Percentiles rank a stretch among this genome's conserved stretches.
These are phyloP conservation scores for Bombus balteatus DNA, from an alignment of 1,140 invertebrate genomes.

Conservation along the genomic window DNA sequence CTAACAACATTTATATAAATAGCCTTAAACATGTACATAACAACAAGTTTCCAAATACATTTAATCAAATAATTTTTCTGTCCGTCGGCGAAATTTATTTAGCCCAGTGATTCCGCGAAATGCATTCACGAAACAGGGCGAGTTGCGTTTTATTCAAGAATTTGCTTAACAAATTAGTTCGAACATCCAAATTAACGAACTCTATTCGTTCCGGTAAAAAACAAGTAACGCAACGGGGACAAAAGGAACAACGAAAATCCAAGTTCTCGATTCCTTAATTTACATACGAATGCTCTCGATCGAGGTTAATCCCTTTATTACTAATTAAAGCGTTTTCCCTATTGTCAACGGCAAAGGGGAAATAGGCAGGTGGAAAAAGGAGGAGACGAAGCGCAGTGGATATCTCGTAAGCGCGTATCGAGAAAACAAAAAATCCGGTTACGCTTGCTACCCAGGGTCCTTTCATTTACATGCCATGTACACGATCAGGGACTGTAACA, in stretches of 20 bases:
- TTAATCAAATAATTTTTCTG: background rate
- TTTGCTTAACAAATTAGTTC: conserved; percentile 17
- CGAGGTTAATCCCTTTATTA: conserved; percentile 9
- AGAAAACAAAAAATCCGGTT: conserved; percentile 9
- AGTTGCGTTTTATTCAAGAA: background rate
- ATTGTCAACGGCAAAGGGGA: too few species aligned
- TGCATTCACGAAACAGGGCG: background rate
- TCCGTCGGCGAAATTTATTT: background rate
- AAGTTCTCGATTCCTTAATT: background rate
- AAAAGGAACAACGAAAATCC: too few species aligned
- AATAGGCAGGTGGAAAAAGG: too few species aligned
- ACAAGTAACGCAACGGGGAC: background rate
- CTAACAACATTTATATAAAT: too few species aligned
- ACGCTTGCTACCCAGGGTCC: background rate
- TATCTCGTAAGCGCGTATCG: background rate
- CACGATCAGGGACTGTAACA: conserved; percentile 17
- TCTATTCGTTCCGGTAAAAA: background rate
- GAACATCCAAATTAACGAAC: background rate
- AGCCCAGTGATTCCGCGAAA: background rate
- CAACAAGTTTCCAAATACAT: background rate
- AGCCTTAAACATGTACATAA: background rate
- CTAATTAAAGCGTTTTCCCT: background rate
- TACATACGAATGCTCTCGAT: conserved; percentile 2
- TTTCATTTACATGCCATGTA: conserved; percentile 6
- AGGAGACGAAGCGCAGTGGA: background rate